Evolutionary conservation across 2,888 invertebrate species (phyloP), one percentile per base, ranked within the genome.

Genomic region (Mactromeris polynyma): DNA sequence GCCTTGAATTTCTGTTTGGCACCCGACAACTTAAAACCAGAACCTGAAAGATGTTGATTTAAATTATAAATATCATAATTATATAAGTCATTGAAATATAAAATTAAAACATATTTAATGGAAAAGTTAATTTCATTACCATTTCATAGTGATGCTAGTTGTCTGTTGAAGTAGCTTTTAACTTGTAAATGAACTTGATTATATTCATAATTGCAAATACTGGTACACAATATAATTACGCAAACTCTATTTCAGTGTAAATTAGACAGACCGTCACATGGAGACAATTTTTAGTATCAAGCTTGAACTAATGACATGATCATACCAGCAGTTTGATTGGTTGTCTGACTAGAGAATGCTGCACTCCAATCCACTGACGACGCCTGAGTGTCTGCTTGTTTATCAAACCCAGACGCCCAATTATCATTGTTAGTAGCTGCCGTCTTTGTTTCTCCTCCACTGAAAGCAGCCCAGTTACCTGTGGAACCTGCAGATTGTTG

Each of bases 1-100:
- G 99, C 99, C 86, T 93, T 94, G 84, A 91, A 94, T 79, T 91
- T 92, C 51, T 88, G 88, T 83, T 86, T 92, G 14, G 84, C 42
- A 33, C 92, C 92, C 26, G 89, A 86, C 46, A 92, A 82, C 81
- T 89, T 92, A 79, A 92, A 90, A 36, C 42, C 38, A 11, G 33
- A 7, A 38, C 83, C 86, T 87, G 54, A 31, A 85, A 83, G 31
- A 38, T 11, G 33, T n/a, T 69, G 2, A 69, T 21, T 11, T 31
- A 14, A 11, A 11, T 2, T 9, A 51, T 9, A 51, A 42, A 42
- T 42, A 42, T 9, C 42, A n/a, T n/a, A n/a, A n/a, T n/a, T n/a
- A n/a, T n/a, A n/a, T n/a, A n/a, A n/a, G n/a, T n/a, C n/a, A n/a
- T n/a, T n/a, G n/a, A n/a, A n/a, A n/a, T n/a, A n/a, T n/a, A n/a